phyloP scores from a whole-genome alignment of 2,888 invertebrate species.

The Nemotelus pantherinus region DNA sequence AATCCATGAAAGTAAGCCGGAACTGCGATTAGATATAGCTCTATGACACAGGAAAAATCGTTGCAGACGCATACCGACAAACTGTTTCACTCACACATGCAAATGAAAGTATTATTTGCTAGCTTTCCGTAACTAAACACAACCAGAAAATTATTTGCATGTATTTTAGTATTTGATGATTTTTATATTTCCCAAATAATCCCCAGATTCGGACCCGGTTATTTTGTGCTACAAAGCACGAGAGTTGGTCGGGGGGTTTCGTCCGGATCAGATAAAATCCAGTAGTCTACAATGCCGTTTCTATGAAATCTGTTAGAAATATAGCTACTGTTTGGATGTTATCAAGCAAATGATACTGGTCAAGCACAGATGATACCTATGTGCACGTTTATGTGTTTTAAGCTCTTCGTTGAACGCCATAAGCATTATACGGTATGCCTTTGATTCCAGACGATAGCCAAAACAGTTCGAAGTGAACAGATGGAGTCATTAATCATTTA shows the following conservation, averaged over 20 bases:
- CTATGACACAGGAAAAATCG: no score
- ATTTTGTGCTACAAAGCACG: not conserved
- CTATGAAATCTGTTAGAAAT: constrained; percentile 27
- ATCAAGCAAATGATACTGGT: not conserved
- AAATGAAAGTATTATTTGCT: no score
- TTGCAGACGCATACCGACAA: no score
- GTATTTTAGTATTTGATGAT: constrained; percentile 27
- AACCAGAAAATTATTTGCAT: constrained; percentile 37
- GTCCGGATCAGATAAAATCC: constrained; percentile 21
- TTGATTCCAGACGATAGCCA: constrained; percentile 13
- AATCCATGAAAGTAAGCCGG: no score
- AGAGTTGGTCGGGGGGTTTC: not conserved
- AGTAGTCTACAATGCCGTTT: constrained; percentile 13
- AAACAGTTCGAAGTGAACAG: constrained; percentile 34
- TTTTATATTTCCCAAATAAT: constrained; percentile 29
- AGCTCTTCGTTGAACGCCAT: not conserved
- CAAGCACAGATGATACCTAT: not conserved
- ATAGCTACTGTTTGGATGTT: not conserved
- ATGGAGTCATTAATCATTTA: constrained; percentile 43
- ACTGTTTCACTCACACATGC: no score
- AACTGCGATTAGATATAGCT: no score
- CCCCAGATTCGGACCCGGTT: not conserved
- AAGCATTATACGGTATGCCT: constrained; percentile 4
- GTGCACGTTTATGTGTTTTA: not conserved
- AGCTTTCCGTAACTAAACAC: not conserved